phyloP scores from a whole-genome alignment of 2,888 invertebrate genomes.

The Dicycla oo region DNA sequence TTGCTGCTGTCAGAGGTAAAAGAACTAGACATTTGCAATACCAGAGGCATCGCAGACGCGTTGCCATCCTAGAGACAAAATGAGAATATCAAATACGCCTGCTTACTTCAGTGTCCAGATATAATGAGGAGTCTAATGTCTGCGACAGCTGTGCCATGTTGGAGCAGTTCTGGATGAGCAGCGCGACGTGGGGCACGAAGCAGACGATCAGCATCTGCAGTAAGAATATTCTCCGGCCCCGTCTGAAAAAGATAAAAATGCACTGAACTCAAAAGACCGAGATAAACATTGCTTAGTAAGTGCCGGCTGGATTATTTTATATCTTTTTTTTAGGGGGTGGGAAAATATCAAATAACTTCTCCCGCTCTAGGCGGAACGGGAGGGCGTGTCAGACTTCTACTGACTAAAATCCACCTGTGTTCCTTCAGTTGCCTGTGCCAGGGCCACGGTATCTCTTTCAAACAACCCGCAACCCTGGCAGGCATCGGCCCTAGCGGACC shows the following conservation, averaged over 20 bases:
- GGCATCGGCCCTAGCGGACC: too few species aligned
- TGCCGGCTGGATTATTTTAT: neutral
- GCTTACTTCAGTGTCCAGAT: slow-evolving; percentile 86
- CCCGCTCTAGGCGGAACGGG: too few species aligned
- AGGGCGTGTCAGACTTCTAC: too few species aligned
- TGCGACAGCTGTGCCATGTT: slow-evolving; percentile 87
- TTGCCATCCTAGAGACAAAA: neutral
- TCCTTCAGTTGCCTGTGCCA: too few species aligned
- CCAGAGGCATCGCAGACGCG: neutral
- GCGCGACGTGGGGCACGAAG: slow-evolving; percentile 90
- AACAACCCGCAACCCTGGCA: too few species aligned
- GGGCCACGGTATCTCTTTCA: too few species aligned
- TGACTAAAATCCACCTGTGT: too few species aligned
- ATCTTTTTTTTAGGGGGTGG: too few species aligned
- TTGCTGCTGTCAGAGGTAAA: too few species aligned
- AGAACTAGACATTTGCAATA: neutral
- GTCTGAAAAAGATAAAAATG: slow-evolving; percentile 68
- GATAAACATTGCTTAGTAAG: neutral
- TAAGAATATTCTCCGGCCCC: slow-evolving; percentile 86
- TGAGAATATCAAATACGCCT: neutral
- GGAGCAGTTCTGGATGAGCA: slow-evolving; percentile 89
- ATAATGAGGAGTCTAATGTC: slow-evolving; percentile 85
- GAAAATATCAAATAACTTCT: too few species aligned
- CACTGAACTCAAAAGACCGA: neutral
- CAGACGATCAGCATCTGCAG: slow-evolving; percentile 89